A percentile compares a stretch with the other conserved stretches of the same genome.
These are phyloP conservation scores for Glandiceps talaboti DNA, from an alignment of 53 echinoderm and acorn worm species.

Conservation along the genomic window DNA sequence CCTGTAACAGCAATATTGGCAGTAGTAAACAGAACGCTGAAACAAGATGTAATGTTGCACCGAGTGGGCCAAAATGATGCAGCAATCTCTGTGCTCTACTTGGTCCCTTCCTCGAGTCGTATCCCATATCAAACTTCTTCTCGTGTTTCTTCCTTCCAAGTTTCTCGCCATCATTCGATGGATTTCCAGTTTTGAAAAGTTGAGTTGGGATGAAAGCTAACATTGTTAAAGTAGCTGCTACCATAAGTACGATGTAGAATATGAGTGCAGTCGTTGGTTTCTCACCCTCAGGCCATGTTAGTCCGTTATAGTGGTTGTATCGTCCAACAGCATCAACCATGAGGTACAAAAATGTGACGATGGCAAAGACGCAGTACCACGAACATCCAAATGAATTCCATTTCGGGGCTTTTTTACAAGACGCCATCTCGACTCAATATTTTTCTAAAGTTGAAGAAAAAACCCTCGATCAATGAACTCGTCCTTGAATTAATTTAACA, in stretches of 20 bases:
- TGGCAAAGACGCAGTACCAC: constrained; percentile 71
- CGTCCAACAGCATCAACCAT: constrained; percentile 59
- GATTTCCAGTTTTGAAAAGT: constrained; percentile 88
- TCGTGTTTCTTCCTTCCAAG: constrained; percentile 40
- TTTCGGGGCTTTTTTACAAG: constrained; percentile 7
- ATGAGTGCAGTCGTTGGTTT: constrained; percentile 33
- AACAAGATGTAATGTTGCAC: constrained; percentile 80
- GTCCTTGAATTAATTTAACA: no score
- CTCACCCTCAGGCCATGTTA: constrained; percentile 66
- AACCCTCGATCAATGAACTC: no score
- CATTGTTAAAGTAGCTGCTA: constrained; percentile 59
- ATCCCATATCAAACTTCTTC: constrained; percentile 1
- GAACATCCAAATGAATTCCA: constrained; percentile 83
- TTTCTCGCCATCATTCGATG: constrained; percentile 84
- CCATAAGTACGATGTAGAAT: constrained; percentile 57
- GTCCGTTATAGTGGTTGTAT: constrained; percentile 45
- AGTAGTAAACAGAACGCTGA: constrained; percentile 92
- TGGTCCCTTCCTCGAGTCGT: constrained; percentile 27
- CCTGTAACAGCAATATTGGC: constrained; percentile 88
- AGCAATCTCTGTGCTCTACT: constrained; percentile 36
- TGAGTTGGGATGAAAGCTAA: constrained; percentile 88
- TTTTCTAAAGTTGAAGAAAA: no score
- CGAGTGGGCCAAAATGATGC: constrained; percentile 83
- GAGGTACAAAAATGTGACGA: constrained; percentile 51
- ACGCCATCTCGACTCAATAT: no score